A percentile compares a stretch with the other conserved stretches of the same genome.
Evolutionary conservation across 2,113 vertebrate genomes (phyloP).

Genomic region (Dascyllus trimaculatus): DNA sequence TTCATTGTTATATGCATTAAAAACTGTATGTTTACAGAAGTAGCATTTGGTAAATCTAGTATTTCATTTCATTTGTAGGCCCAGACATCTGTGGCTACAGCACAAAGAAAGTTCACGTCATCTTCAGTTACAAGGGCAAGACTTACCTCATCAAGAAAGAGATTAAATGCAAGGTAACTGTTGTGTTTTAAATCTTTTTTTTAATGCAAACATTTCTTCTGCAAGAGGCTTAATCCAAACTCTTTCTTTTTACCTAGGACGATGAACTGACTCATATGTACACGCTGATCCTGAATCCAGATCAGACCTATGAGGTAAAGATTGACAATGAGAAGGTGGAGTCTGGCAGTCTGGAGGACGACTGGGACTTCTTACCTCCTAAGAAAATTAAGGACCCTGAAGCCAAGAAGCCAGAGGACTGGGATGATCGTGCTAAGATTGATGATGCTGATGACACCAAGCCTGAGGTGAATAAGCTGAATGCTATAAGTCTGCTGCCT

Average conservation of each 20-base stretch:
- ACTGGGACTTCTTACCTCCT: slow-evolving; percentile 88
- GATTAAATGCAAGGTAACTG: slow-evolving; percentile 90
- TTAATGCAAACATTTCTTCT: neutral
- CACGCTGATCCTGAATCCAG: slow-evolving; percentile 88
- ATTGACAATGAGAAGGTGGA: slow-evolving; percentile 87
- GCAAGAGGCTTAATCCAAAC: neutral
- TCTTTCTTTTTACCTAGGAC: slow-evolving; percentile 71
- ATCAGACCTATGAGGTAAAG: slow-evolving; percentile 89
- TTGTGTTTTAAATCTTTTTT: neutral
- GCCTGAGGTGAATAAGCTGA: slow-evolving; percentile 79
- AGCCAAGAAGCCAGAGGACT: slow-evolving; percentile 83
- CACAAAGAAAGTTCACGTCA: slow-evolving; percentile 92
- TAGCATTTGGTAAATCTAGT: neutral
- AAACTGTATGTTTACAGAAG: neutral
- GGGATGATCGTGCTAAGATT: slow-evolving; percentile 83
- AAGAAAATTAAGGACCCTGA: slow-evolving; percentile 85
- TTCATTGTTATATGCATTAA: neutral
- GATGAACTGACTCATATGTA: slow-evolving; percentile 90
- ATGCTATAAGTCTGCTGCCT: neutral
- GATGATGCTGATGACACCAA: slow-evolving; percentile 81
- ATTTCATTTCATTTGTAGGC: slow-evolving; percentile 74
- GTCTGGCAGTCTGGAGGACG: slow-evolving; percentile 87
- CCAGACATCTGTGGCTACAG: slow-evolving; percentile 94
- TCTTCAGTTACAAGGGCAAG: slow-evolving; percentile 92
- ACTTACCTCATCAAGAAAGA: slow-evolving; percentile 90